Conservation (phyloP, 2,888 invertebrate species). For the Halocaridina rubra region DNA sequence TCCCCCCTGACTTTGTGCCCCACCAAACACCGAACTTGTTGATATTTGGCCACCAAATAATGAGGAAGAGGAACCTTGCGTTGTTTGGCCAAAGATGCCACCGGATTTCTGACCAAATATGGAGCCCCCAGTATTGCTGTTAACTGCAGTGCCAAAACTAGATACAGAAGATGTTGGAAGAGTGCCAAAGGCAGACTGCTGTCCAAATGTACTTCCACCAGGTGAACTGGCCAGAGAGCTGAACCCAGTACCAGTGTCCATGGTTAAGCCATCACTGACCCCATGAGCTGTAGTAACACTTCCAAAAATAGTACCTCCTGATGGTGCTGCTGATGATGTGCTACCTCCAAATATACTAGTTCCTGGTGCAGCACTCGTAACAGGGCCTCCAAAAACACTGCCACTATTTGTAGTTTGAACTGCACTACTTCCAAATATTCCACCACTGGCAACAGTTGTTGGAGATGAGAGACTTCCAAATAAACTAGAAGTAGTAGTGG, state of each 20-base stretch:
- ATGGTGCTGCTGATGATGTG: not conserved
- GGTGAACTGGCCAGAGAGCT: conserved; percentile 5
- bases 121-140: conserved; percentile 64
- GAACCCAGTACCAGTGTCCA: not conserved
- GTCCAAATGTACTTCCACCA: not conserved
- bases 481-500: not conserved
- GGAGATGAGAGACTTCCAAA: not conserved
- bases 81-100: conserved; percentile 62
- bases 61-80: conserved; percentile 63
- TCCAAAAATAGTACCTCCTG: not conserved
- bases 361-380: not conserved
- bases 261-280: not conserved
- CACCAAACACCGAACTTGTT: conserved; percentile 62
- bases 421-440: conserved; percentile 1
- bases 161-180: conserved; percentile 23
- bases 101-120: conserved; percentile 64
- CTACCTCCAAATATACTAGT: conserved; percentile 2
- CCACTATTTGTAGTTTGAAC: not conserved
- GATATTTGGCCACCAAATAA: conserved; percentile 64
- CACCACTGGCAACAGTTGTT: not conserved
- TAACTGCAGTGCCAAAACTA: conserved; percentile 31
- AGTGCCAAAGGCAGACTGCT: conserved; percentile 36
- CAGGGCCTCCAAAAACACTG: conserved; percentile 7
- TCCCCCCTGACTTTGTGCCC: conserved; percentile 30
- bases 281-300: not conserved